These are phyloP conservation scores for Morpho helenor DNA, from an alignment of 2,888 invertebrate species.

Conservation along the genomic window DNA sequence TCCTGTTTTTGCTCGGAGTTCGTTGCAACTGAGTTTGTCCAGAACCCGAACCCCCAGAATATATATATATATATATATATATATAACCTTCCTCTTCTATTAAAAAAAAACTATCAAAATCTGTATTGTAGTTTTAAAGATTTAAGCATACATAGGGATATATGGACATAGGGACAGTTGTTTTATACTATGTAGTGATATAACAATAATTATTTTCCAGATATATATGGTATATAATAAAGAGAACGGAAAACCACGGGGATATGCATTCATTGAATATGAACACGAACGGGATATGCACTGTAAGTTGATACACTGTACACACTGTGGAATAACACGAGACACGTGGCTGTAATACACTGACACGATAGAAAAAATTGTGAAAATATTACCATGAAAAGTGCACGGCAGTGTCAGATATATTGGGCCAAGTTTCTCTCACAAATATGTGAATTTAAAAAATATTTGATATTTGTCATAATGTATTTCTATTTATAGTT, in stretches of 20 bases:
- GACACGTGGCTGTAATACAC: slow-evolving; percentile 9
- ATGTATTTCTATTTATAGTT: slow-evolving; percentile 3
- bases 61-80: too few species aligned
- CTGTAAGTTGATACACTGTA: slow-evolving; percentile 85
- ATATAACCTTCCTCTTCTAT: too few species aligned
- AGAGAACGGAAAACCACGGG: slow-evolving; percentile 94
- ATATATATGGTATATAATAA: slow-evolving; percentile 93
- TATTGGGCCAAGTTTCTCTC: background rate
- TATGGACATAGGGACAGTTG: too few species aligned
- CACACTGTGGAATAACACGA: background rate
- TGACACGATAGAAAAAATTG: background rate
- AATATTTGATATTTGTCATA: slow-evolving; percentile 1
- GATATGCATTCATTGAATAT: slow-evolving; percentile 99
- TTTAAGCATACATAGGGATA: too few species aligned
- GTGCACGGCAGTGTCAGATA: background rate
- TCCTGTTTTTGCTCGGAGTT: too few species aligned
- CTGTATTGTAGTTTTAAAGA: too few species aligned
- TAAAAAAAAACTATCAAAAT: too few species aligned
- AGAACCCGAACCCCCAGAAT: too few species aligned
- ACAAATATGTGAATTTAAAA: background rate
- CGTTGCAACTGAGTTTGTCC: too few species aligned
- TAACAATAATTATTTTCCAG: slow-evolving; percentile 65
- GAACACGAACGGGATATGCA: slow-evolving; percentile 99
- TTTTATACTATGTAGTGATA: background rate
- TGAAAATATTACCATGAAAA: background rate